Percentiles rank a stretch among this genome's conserved stretches.
Conservation (phyloP, 2,888 invertebrate species). For the Phania funesta region DNA sequence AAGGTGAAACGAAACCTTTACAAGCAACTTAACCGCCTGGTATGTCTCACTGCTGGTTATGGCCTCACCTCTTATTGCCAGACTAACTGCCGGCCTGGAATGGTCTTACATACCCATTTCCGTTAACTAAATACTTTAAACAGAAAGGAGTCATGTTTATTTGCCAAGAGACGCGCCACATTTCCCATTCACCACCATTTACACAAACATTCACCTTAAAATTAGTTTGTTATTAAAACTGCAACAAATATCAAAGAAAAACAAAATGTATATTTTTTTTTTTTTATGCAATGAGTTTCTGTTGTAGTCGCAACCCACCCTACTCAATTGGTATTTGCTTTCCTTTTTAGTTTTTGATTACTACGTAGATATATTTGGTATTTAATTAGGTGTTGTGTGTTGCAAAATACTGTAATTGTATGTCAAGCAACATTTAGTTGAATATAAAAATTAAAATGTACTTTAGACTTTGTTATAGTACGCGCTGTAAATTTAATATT, state of each 20-base stretch:
- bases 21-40: neutral
- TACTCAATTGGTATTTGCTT: constrained; percentile 27
- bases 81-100: constrained; percentile 2
- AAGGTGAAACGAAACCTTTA: neutral
- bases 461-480: constrained; percentile 8
- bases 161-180: constrained; percentile 57
- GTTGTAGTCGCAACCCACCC: constrained; percentile 20
- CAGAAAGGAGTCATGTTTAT: constrained; percentile 57
- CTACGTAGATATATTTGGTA: neutral
- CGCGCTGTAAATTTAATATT: constrained; percentile 2
- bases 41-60: constrained; percentile 13
- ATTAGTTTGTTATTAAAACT: neutral
- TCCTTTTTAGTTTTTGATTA: neutral
- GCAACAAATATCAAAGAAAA: constrained; percentile 1
- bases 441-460: constrained; percentile 17
- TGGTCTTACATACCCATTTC: constrained; percentile 52
- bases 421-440: constrained; percentile 17
- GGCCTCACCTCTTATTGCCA: constrained; percentile 28
- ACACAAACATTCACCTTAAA: constrained; percentile 1
- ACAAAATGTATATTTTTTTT: neutral
- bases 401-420: constrained; percentile 42
- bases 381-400: neutral
- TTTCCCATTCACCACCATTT: constrained; percentile 40
- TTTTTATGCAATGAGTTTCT: constrained; percentile 19
- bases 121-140: constrained; percentile 60